phyloP scores from a whole-genome alignment of 2,888 invertebrate genomes.

The Stomorhina lunata region DNA sequence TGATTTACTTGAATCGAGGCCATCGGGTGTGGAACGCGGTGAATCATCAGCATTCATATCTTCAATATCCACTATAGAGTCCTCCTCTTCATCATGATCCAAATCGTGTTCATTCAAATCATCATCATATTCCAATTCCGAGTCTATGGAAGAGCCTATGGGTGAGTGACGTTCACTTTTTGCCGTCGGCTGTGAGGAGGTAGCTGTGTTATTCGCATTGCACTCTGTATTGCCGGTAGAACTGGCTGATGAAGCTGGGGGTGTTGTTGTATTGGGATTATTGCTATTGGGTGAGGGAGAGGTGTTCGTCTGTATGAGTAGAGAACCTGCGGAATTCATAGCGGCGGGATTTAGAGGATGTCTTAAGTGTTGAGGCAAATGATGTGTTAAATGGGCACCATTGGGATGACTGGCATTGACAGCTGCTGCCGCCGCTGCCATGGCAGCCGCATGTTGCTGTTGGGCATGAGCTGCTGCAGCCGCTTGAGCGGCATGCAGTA shows the following conservation, averaged over 20 bases:
- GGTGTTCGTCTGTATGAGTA: conserved; percentile 55
- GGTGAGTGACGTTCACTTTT: conserved; percentile 80
- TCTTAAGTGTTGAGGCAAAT: conserved; percentile 66
- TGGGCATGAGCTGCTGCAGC: conserved; percentile 75
- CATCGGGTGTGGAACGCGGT: conserved; percentile 79
- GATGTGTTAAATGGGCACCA: conserved; percentile 57
- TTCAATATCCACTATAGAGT: conserved; percentile 90
- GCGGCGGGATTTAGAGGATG: conserved; percentile 75
- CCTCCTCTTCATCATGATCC: conserved; percentile 78
- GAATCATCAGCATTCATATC: conserved; percentile 84
- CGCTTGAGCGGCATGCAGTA: conserved; percentile 75
- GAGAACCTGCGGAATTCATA: conserved; percentile 70
- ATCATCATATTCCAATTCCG: conserved; percentile 79
- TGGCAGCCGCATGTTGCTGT: conserved; percentile 73
- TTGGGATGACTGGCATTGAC: conserved; percentile 59
- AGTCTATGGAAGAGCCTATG: conserved; percentile 79
- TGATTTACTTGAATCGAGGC: conserved; percentile 78
- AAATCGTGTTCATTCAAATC: conserved; percentile 71
- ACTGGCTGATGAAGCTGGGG: conserved; percentile 72
- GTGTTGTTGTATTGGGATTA: conserved; percentile 66
- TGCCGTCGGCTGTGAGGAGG: conserved; percentile 67
- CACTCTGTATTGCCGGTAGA: conserved; percentile 70
- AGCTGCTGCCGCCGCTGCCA: conserved; percentile 69
- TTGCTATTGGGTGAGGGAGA: conserved; percentile 52
- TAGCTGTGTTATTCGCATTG: conserved; percentile 53